Evolutionary conservation across 2,888 invertebrate genomes (phyloP).

Genomic region (Notodonta ziczac): DNA sequence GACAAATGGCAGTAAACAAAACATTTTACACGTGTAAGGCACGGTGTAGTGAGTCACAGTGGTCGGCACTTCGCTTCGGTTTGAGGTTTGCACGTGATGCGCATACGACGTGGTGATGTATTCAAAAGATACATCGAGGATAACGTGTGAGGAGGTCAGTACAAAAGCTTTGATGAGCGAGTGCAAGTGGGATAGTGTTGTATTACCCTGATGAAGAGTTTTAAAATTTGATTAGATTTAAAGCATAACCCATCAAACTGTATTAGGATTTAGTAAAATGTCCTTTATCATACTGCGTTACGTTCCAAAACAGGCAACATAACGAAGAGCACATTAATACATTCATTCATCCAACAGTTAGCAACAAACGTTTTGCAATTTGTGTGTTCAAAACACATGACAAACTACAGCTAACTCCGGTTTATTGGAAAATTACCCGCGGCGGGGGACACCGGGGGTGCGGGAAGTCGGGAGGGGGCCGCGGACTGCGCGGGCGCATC

Average conservation of each 20-base stretch:
- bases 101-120: neutral
- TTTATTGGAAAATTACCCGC: constrained; percentile 56
- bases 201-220: no score
- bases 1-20: neutral
- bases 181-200: neutral
- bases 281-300: no score
- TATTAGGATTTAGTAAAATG: no score
- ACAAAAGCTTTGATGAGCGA: neutral
- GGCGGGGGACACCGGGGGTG: constrained; percentile 29
- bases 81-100: constrained; percentile 1
- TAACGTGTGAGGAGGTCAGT: neutral
- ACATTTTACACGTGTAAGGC: neutral
- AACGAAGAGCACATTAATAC: neutral
- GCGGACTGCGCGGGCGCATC: constrained; percentile 23
- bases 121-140: neutral
- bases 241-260: no score
- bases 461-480: constrained; percentile 26
- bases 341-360: constrained; percentile 10
- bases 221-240: no score
- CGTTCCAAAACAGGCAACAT: no score
- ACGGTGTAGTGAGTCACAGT: neutral
- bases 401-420: constrained; percentile 29
- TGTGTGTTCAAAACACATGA: constrained; percentile 24
- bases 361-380: constrained; percentile 35
- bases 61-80: neutral